Base-by-base conservation (phyloP, 35 echinoderm and acorn worm species). In the Strongylocentrotus purpuratus region DNA sequence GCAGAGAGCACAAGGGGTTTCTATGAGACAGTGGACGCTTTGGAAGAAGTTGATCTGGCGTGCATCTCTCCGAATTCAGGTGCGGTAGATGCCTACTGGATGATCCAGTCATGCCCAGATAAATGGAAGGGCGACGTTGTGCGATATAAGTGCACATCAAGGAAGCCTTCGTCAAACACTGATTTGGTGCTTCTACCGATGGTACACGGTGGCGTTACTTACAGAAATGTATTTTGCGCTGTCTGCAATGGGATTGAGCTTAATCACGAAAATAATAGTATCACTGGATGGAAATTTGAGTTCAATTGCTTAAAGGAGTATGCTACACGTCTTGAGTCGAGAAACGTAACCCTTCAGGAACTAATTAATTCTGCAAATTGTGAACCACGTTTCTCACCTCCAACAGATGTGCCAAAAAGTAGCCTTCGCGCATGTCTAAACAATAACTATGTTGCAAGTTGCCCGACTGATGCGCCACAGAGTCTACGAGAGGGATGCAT, bases 211-310 rank as follows among this genome's bases (percentile, higher is more conserved):
- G 65, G 25, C 4, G 45, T 89, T 46, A 89, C 87, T 0, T 89
- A 33, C n/a, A 89, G 87, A 89, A 89, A 89, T 89, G 9, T 89
- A 45, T 89, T 45, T 33, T 89, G 87, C 87, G 87, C 87, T 17
- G 17, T 89, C 32, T 89, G 87, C 45, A 89, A 89, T 89, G 87
- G 87, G 12, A 28, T 89, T 31, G 87, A 89, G 20, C 25, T 89
- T 17, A 25, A 89, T 59, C 11, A 10, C 9, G 52, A 9, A 2
- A 9, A 31, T 31, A 22, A 33, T 9, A 9, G 12, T 89, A 33
- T 46, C 14, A 33, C 87, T 31, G 87, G 65, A 28, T 89, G 87
- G 87, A 89, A 33, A 18, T 46, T 89, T 45, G 87, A 89, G 33
- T 89, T 89, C 14, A 17, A 17, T 28, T 89, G 87, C 45, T 46